Evolutionary conservation across 2,888 invertebrate genomes (phyloP).

Genomic region (Cartodere bifasciata): DNA sequence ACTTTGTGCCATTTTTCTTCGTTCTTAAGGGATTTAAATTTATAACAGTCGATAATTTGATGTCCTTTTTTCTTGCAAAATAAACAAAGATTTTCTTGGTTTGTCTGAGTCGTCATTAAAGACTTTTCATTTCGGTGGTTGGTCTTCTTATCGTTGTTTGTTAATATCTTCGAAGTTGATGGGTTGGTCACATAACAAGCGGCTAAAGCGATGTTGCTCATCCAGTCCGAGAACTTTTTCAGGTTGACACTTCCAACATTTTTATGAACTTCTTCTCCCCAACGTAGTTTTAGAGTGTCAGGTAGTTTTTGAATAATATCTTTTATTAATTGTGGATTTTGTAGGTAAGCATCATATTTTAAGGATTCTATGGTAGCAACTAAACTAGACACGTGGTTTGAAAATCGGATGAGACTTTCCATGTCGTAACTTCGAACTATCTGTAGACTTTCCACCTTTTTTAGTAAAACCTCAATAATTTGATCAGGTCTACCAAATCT

Average conservation of each 20-base stretch:
- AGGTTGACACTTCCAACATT: not conserved
- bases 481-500: slow-evolving; percentile 4
- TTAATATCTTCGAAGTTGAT: slow-evolving; percentile 1
- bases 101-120: slow-evolving; percentile 2
- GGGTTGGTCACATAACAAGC: slow-evolving; percentile 3
- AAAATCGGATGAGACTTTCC: slow-evolving; percentile 1
- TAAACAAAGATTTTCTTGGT: slow-evolving; percentile 1
- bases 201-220: not conserved
- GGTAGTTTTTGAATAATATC: slow-evolving; percentile 4
- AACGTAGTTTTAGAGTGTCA: slow-evolving; percentile 4
- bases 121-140: not conserved
- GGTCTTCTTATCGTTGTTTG: too few relatives aligned
- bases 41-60: too few relatives aligned
- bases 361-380: slow-evolving; percentile 3
- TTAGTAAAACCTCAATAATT: slow-evolving; percentile 3
- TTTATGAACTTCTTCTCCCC: slow-evolving; percentile 4
- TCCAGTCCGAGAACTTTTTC: slow-evolving; percentile 1
- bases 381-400: slow-evolving; percentile 2
- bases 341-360: slow-evolving; percentile 3
- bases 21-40: not conserved
- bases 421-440: not conserved
- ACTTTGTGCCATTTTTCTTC: slow-evolving; percentile 1
- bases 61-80: slow-evolving; percentile 1
- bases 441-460: not conserved
- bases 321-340: slow-evolving; percentile 6